Evolutionary conservation across 2,113 vertebrate species (phyloP).

Genomic region (Nycticryphes semicollaris): DNA sequence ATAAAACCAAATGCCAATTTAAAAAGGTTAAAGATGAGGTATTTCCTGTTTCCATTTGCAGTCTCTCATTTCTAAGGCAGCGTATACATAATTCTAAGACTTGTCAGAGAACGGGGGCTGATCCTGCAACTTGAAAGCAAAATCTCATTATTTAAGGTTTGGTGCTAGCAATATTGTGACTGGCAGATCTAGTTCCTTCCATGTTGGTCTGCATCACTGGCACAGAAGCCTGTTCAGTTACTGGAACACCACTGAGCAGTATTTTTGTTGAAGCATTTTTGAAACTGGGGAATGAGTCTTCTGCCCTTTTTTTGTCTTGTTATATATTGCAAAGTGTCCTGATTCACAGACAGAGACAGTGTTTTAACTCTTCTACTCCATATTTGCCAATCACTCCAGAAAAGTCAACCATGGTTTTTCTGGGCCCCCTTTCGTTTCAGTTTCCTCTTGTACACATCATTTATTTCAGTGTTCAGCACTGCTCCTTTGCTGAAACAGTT

Average conservation of each 20-base stretch:
- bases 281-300: neutral
- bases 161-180: neutral
- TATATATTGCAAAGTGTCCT: neutral
- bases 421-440: neutral
- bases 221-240: neutral
- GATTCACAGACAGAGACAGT: neutral
- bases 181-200: neutral
- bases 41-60: neutral
- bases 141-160: neutral
- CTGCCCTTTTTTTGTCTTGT: neutral
- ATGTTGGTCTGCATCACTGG: rapidly evolving
- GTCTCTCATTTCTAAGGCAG: neutral
- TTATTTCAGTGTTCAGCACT: neutral
- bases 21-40: neutral
- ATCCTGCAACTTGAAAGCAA: neutral
- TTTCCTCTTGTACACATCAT: neutral
- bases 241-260: neutral
- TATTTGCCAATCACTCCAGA: neutral
- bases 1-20: neutral
- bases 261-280: neutral
- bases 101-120: neutral
- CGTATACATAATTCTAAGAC: neutral
- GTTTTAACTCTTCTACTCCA: neutral
- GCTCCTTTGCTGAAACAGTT: neutral
- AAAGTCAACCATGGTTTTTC: neutral